These are phyloP conservation scores for Wiebesia pumilae DNA, from an alignment of 1,140 invertebrate genomes.

Conservation along the genomic window DNA sequence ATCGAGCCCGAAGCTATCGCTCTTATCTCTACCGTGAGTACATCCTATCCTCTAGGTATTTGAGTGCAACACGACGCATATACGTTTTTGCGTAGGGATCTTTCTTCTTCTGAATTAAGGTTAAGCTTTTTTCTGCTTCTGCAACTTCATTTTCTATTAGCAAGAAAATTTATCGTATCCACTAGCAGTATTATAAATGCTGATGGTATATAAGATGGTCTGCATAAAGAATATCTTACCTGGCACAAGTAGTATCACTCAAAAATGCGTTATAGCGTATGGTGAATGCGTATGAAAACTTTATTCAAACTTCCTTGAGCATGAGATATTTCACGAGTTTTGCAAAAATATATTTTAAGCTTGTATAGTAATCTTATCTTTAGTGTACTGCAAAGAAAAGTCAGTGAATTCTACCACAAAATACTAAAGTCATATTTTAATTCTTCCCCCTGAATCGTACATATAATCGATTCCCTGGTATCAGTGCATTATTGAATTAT, in stretches of 20 bases:
- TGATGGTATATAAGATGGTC: too few species aligned
- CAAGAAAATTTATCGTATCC: background rate
- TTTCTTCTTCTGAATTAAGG: background rate
- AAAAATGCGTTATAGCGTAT: background rate
- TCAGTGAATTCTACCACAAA: background rate
- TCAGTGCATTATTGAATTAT: constrained; percentile 14
- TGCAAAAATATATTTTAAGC: background rate
- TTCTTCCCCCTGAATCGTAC: background rate
- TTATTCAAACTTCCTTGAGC: background rate
- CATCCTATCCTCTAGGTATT: background rate
- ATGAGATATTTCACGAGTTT: background rate
- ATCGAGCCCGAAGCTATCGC: constrained; percentile 19
- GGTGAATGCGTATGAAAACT: background rate
- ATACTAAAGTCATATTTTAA: background rate
- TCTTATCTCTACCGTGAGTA: background rate
- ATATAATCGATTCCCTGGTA: background rate
- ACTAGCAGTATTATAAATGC: background rate
- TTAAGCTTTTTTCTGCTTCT: background rate
- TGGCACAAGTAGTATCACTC: background rate
- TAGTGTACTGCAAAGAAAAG: background rate
- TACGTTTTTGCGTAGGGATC: background rate
- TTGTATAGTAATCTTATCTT: background rate
- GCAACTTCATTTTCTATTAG: background rate
- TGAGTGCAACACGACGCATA: background rate
- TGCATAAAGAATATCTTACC: background rate